Evolutionary conservation across 2,797 vertebrate species (phyloP), one percentile per base, ranked within the genome.

Genomic region (Erpetoichthys calabaricus): DNA sequence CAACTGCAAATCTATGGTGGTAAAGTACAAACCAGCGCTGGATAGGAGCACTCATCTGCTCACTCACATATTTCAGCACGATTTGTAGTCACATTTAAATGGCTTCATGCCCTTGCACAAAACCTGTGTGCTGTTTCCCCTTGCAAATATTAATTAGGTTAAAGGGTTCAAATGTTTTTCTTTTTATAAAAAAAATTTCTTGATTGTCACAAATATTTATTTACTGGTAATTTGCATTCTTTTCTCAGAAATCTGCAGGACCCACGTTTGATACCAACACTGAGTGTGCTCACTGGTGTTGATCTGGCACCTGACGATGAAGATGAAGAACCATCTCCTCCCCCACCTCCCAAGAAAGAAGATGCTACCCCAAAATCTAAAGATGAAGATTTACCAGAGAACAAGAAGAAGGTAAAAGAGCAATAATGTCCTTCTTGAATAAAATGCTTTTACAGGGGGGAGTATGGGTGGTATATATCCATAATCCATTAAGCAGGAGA

Each of bases 371-470:
- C 89, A 2, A 79, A 85, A 56, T 85, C 88, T 42, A 89, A 89
- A 73, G 89, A 92, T 60, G 87, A 96, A 68, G 84, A 97, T 57
- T 85, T 97, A 42, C 93, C 93, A 0, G 89, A 93, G 69, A 92
- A 94, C 75, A 94, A 97, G 79, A 91, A 77, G 75, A 80, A 85
- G 83, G 93, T 91, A 66, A 44, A 2, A 1, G 42, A 44, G 41
- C 61, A 6, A 44, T 2, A 6, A 44, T 2, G 3, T 7, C 0
- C 49, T 3, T 4, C 4, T 5, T 41, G 25, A 25, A 25, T 25
- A 25, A 25, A 25, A 25, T 25, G 25, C 25, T 25, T 25, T 25
- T 25, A 2, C 25, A 25, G 25, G 25, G 25, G 3, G 1, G 25
- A 6, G 41, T 6, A 10, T 0, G 2, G 9, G 3, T 3, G 4